A percentile compares a stretch with the other conserved stretches of the same genome.
phyloP scores from a whole-genome alignment of 2,888 invertebrate genomes.

The Drosophila picticornis region DNA sequence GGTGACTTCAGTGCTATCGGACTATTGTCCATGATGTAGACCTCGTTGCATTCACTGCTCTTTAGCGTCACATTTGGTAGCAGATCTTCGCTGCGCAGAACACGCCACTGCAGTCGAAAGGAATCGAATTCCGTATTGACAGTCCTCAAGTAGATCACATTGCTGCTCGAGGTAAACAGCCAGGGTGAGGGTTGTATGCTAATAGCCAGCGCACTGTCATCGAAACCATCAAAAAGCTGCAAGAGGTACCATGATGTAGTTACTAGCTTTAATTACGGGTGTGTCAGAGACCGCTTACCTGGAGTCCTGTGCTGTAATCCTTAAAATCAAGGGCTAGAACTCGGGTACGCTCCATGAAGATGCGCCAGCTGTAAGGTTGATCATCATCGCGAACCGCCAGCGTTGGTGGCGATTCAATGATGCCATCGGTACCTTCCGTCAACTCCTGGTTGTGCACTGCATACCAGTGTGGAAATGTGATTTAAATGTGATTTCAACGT shows the following conservation, averaged over 20 bases:
- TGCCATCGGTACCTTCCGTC: slow-evolving; percentile 66
- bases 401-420: slow-evolving; percentile 79
- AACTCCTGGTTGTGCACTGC: slow-evolving; percentile 80
- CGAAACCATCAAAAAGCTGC: slow-evolving; percentile 91
- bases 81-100: slow-evolving; percentile 58
- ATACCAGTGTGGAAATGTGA: not conserved
- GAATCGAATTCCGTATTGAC: slow-evolving; percentile 69
- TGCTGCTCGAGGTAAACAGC: slow-evolving; percentile 87
- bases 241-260: not conserved
- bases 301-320: slow-evolving; percentile 78
- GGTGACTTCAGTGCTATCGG: slow-evolving; percentile 88
- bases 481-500: not conserved
- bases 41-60: slow-evolving; percentile 59
- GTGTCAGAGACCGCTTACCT: slow-evolving; percentile 54
- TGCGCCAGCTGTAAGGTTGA: slow-evolving; percentile 81
- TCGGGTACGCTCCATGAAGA: slow-evolving; percentile 60
- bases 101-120: slow-evolving; percentile 80
- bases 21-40: not conserved
- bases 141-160: slow-evolving; percentile 87
- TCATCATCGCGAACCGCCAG: slow-evolving; percentile 55
- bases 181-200: slow-evolving; percentile 68
- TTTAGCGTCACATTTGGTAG: slow-evolving; percentile 35
- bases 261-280: not conserved
- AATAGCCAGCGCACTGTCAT: slow-evolving; percentile 87
- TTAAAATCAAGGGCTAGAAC: slow-evolving; percentile 68